phyloP scores from a whole-genome alignment of 1,140 invertebrate species.

The Drosophila tropicalis region DNA sequence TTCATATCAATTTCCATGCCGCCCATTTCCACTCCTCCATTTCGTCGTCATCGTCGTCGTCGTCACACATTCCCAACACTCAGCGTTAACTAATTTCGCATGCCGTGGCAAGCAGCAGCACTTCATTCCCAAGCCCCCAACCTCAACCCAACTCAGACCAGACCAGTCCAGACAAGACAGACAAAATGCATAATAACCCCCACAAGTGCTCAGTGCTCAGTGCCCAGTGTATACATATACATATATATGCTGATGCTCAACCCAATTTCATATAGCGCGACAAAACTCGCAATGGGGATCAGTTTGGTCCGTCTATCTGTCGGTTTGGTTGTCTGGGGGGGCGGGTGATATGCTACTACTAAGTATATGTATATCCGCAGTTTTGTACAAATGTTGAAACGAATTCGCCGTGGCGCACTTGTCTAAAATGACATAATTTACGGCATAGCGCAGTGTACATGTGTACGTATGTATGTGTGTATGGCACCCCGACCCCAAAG shows the following conservation, averaged over 20 bases:
- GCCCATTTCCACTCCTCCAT: background rate
- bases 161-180: conserved; percentile 49
- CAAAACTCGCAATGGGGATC: conserved; percentile 52
- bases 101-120: conserved; percentile 47
- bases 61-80: conserved; percentile 63
- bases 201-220: conserved; percentile 18
- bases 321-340: background rate
- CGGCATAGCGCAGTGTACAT: conserved; percentile 69
- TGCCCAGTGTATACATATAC: background rate
- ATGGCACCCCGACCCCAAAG: background rate
- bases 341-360: conserved; percentile 1
- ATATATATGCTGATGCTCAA: conserved; percentile 52
- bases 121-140: conserved; percentile 53
- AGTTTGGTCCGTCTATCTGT: background rate
- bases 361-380: conserved; percentile 43
- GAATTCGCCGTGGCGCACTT: conserved; percentile 68
- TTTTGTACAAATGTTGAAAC: conserved; percentile 42
- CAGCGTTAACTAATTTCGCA: conserved; percentile 75
- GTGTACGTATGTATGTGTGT: no score
- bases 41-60: conserved; percentile 19
- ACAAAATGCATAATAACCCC: conserved; percentile 74
- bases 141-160: conserved; percentile 37
- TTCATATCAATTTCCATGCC: conserved; percentile 70
- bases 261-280: conserved; percentile 72
- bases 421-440: conserved; percentile 81